Conservation (phyloP, 2,888 invertebrate species). For the Polymixis lichenea region DNA sequence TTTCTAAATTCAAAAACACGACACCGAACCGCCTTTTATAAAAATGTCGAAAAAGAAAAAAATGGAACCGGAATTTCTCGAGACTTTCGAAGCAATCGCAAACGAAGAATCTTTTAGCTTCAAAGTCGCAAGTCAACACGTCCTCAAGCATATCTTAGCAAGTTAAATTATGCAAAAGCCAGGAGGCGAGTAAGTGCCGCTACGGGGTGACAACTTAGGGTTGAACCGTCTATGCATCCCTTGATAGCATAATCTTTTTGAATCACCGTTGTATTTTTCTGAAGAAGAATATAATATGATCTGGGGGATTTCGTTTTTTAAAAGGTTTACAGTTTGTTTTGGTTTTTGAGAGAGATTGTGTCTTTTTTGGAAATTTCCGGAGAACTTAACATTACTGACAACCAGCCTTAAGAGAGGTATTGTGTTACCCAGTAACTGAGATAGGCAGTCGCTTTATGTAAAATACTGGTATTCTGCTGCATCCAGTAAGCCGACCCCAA, state of each 20-base stretch:
- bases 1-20: background rate
- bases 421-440: no score
- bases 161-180: constrained; percentile 75
- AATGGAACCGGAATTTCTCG: background rate
- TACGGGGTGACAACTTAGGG: constrained; percentile 71
- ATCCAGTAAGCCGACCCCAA: no score
- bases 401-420: no score
- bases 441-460: no score
- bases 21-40: background rate
- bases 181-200: constrained; percentile 66
- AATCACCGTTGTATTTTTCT: constrained; percentile 26
- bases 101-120: constrained; percentile 12
- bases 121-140: constrained; percentile 55
- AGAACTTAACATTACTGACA: background rate
- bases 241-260: constrained; percentile 51
- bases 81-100: constrained; percentile 28
- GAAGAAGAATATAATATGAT: constrained; percentile 4
- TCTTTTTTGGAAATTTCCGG: background rate
- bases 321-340: constrained; percentile 45
- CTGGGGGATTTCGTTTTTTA: constrained; percentile 51
- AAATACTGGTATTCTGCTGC: no score
- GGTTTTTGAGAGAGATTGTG: background rate
- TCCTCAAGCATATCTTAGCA: constrained; percentile 45
- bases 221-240: constrained; percentile 64
- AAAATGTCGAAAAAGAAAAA: background rate